Evolutionary conservation across 2,888 invertebrate species (phyloP).

Genomic region (Metellina segmentata): DNA sequence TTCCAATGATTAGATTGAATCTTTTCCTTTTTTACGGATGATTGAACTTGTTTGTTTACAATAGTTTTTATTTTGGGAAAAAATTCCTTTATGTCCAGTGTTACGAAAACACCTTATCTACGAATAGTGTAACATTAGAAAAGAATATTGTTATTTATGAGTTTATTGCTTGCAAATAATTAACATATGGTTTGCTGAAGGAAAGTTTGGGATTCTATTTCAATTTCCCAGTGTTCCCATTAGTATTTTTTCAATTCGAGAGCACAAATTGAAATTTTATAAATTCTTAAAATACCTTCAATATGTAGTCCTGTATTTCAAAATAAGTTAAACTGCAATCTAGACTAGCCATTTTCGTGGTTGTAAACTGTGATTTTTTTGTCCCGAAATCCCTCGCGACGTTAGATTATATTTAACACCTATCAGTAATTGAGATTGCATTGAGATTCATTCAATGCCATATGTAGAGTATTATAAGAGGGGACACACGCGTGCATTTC

Average conservation of each 20-base stretch:
- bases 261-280: background rate
- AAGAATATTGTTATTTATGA: background rate
- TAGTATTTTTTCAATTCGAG: background rate
- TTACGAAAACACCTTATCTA: background rate
- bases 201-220: background rate
- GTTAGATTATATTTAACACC: no score
- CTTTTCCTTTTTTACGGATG: background rate
- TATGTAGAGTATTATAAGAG: no score
- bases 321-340: no score
- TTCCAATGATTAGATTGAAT: background rate
- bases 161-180: background rate
- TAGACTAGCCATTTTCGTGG: no score
- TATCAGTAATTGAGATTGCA: no score
- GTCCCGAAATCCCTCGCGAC: no score
- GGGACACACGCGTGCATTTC: no score
- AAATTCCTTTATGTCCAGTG: background rate
- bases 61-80: background rate
- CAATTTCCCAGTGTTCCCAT: background rate
- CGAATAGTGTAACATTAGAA: background rate
- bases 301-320: no score
- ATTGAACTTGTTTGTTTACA: background rate
- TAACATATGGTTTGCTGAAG: background rate
- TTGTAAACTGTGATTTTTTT: no score
- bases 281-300: no score
- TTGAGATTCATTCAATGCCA: no score